Conservation (phyloP, 2,888 invertebrate species). For the Hedya salicella region DNA sequence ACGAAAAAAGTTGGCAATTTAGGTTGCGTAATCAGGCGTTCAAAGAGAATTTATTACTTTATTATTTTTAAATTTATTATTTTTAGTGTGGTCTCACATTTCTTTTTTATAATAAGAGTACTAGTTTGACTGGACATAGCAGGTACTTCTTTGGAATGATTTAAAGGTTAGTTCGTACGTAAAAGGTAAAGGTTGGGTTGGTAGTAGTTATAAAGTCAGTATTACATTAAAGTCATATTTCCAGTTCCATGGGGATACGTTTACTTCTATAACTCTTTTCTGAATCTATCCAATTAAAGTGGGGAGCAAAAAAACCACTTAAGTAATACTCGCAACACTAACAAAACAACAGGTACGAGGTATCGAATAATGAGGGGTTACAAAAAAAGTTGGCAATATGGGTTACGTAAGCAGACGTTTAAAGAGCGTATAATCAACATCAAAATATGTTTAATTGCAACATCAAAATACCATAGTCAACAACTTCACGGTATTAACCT, state of each 20-base stretch:
- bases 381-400: background rate
- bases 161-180: too few relatives aligned
- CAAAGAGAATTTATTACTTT: background rate
- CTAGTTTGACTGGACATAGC: too few relatives aligned
- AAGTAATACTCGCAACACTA: background rate
- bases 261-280: too few relatives aligned
- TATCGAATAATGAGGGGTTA: background rate
- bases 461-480: too few relatives aligned
- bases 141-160: too few relatives aligned
- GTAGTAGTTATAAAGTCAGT: too few relatives aligned
- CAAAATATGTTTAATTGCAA: too few relatives aligned
- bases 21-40: background rate
- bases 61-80: too few relatives aligned
- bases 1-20: background rate
- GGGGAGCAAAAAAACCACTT: conserved; percentile 4
- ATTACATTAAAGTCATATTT: too few relatives aligned
- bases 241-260: too few relatives aligned
- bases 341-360: background rate
- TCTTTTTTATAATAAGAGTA: background rate
- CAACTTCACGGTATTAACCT: background rate
- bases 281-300: background rate
- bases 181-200: too few relatives aligned
- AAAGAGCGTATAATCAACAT: too few relatives aligned
- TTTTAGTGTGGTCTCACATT: background rate
- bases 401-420: background rate